Base-by-base conservation (phyloP, 1,140 invertebrate genomes). In the Drosophila subobscura region DNA sequence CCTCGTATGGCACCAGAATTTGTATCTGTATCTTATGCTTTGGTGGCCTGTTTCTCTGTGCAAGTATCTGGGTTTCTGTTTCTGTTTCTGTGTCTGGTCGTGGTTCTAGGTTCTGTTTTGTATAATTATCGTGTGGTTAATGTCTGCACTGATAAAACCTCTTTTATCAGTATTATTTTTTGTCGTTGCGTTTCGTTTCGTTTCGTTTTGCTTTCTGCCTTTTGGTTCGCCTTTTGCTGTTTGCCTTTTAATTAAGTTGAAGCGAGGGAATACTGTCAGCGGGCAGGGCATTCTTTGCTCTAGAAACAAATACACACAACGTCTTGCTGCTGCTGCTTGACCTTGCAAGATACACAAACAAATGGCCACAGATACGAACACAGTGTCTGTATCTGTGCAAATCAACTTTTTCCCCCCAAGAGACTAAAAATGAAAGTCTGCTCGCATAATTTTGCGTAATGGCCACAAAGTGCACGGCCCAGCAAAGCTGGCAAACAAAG, bases 211-310 rank as follows among this genome's bases (percentile, higher is more conserved):
- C 53, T 16, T n/a, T 27, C 42, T 7, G n/a, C 25, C 50, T 58
- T 47, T 14, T 60, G 16, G 16, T 20, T 20, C 16, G 22, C 45
- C 8, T 67, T 57, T 71, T 85, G 63, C 57, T 85, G 83, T 86
- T 86, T 86, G 83, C 77, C 77, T 88, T 86, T 88, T 86, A 86
- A 86, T 86, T 86, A 86, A 88, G 77, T 81, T 81, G 81, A 88
- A 86, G 80, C 63, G 74, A 58, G 63, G 54, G 63, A 68, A 63
- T 70, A 71, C 41, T 68, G 66, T 68, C 66, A 68, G 49, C 25
- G 33, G 33, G 33, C 33, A 10, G 33, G 33, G 64, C 66, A 86
- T 77, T 80, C 77, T 74, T 77, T 80, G 65, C 47, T 42, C 78
- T 72, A 46, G 14, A 49, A 50, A 50, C 71, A 58, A 68, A 49